A percentile compares a stretch with the other conserved stretches of the same genome.
Conservation (phyloP, 2,888 invertebrate species). For the Exocentrus adspersus region DNA sequence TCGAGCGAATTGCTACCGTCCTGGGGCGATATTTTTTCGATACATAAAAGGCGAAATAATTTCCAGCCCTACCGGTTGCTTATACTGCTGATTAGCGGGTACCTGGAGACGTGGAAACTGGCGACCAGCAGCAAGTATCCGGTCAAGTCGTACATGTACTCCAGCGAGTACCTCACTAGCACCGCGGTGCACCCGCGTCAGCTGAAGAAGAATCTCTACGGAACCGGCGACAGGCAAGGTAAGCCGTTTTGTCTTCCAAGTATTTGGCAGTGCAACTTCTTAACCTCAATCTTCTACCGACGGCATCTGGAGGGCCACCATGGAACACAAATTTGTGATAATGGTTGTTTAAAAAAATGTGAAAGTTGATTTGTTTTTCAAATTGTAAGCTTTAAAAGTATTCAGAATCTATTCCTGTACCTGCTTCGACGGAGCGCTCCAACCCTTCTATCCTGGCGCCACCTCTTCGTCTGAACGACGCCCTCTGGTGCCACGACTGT, state of each 20-base stretch:
- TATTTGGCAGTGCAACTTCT: neutral
- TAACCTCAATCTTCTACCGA: neutral
- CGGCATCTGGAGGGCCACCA: neutral
- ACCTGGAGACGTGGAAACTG: conserved; percentile 82
- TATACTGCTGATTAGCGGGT: conserved; percentile 40
- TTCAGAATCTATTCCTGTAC: no score
- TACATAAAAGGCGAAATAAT: no score
- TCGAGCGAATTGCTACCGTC: no score
- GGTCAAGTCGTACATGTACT: conserved; percentile 37
- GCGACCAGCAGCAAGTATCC: conserved; percentile 72
- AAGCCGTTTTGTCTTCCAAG: conserved; percentile 12
- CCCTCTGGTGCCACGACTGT: no score
- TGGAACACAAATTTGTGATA: no score
- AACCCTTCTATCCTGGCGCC: no score
- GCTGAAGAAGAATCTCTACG: conserved; percentile 70
- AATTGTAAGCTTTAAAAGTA: no score
- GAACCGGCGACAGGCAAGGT: conserved; percentile 72
- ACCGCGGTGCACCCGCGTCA: conserved; percentile 46
- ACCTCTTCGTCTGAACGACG: no score
- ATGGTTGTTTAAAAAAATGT: no score
- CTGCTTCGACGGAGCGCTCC: no score
- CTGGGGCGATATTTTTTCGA: no score
- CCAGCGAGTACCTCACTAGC: conserved; percentile 47
- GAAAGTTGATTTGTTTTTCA: no score
- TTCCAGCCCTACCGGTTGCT: conserved; percentile 42